Evolutionary conservation across 92 coral and sea anemone species (phyloP), one percentile per base, ranked within the genome.

Genomic region (Scolanthus callimorphus): DNA sequence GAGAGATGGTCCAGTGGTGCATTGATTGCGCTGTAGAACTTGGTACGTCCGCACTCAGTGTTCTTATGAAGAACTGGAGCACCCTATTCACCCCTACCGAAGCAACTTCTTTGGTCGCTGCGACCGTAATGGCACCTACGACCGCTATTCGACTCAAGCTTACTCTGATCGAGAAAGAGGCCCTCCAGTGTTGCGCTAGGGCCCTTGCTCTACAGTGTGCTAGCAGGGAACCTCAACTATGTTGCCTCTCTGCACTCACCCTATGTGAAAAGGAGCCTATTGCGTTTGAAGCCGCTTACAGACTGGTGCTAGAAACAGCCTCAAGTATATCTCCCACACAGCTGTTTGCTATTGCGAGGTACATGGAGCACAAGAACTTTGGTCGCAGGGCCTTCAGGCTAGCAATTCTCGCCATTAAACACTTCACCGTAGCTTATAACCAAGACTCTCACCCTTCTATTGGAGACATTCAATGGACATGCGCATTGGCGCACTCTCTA

Each of bases 391-490:
- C 98, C n/a, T 92, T 92, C 72, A 70, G 80, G 38, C 89, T 92
- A 45, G 94, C 98, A 3, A 79, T 85, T 2, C 79, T 92, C 21
- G 98, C 98, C 15, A 85, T 92, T 78, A 92, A 92, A 27, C 98
- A 92, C 59, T 92, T 88, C 67, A 80, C 84, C 23, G 63, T 92
- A 10, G 98, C 92, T 2, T 85, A 80, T 69, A 92, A 92, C 62
- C 95, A 87, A 37, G 98, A 92, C 73, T 57, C 90, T 22, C 96
- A 85, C 37, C 98, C 98, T 8, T 92, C 98, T 2, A 90, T 92
- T 37, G 98, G 96, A 20, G 98, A 92, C 47, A 80, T 92, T 13
- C 98, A 92, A 46, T 92, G 98, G 98, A 82, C 98, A 21, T 92
- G 98, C 69, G 90, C 92, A 21, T 67, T 92, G 13, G 89, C 98